Evolutionary conservation across 1,140 invertebrate species (phyloP), one percentile per base, ranked within the genome.

Genomic region (Trichogramma pretiosum): DNA sequence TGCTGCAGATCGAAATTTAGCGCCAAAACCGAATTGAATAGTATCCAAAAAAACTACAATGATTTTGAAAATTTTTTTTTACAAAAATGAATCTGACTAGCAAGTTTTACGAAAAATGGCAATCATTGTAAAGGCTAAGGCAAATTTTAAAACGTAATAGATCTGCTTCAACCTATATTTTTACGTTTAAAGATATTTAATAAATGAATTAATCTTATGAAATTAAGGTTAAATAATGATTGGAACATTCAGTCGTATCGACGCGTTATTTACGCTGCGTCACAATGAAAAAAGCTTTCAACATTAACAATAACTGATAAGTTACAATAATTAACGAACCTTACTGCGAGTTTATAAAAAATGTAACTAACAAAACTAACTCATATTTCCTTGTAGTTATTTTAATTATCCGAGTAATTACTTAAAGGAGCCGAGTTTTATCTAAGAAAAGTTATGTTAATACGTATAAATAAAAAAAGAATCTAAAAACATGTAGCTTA

Each of bases 71-170:
- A 53, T 52, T 58, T 60, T 51, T 49, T 57, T 56, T 57, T 60
- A 50, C 45, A 57, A 61, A 65, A 64, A 64, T 64, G 68, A 71
- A 70, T 70, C 64, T 70, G 67, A 71, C 67, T 70, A 72, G 63
- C 62, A 70, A 70, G 67, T 65, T n/a, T n/a, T n/a, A n/a, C n/a
- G n/a, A n/a, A n/a, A n/a, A n/a, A n/a, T n/a, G n/a, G n/a, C n/a
- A n/a, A n/a, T n/a, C n/a, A n/a, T n/a, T n/a, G n/a, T n/a, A n/a
- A n/a, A n/a, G n/a, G n/a, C n/a, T n/a, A n/a, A n/a, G n/a, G n/a
- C n/a, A n/a, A n/a, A n/a, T n/a, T n/a, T n/a, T n/a, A n/a, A n/a
- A n/a, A n/a, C n/a, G n/a, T n/a, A n/a, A 41, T 46, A 36, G 26
- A 48, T 58, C 50, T 55, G 52, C 55, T 55, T 56, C 33, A 53